Conservation (phyloP, 2,113 vertebrate species). For the Bubo blakistoni region DNA sequence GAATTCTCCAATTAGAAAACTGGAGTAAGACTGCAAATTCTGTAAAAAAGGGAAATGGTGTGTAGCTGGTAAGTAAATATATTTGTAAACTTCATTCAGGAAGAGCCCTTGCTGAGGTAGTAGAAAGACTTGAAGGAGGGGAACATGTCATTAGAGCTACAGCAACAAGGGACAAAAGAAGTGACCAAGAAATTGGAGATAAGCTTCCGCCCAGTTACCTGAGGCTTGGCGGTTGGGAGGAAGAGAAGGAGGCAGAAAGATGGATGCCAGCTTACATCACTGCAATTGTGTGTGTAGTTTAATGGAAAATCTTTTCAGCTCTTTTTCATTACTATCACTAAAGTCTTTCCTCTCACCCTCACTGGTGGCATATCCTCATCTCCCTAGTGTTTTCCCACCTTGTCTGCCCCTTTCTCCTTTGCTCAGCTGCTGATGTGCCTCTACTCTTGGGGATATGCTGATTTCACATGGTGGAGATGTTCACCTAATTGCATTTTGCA, state of each 20-base stretch:
- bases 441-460: background rate
- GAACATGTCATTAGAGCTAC: fast-evolving
- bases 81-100: background rate
- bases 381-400: background rate
- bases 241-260: background rate
- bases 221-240: fast-evolving
- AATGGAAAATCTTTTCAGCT: background rate
- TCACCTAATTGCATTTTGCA: background rate
- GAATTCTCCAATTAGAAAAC: background rate
- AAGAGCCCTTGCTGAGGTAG: background rate
- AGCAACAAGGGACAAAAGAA: background rate
- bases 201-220: background rate
- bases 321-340: background rate
- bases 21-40: background rate
- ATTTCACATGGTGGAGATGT: background rate
- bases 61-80: background rate
- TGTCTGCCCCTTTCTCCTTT: background rate
- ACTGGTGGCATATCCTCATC: background rate
- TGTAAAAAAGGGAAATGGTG: background rate
- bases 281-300: fast-evolving
- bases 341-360: background rate
- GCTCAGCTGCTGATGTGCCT: background rate
- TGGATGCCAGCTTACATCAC: fast-evolving
- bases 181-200: background rate
- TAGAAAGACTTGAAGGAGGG: background rate